Evolutionary conservation across 2,113 vertebrate species (phyloP).

Genomic region (Megaleporinus macrocephalus): DNA sequence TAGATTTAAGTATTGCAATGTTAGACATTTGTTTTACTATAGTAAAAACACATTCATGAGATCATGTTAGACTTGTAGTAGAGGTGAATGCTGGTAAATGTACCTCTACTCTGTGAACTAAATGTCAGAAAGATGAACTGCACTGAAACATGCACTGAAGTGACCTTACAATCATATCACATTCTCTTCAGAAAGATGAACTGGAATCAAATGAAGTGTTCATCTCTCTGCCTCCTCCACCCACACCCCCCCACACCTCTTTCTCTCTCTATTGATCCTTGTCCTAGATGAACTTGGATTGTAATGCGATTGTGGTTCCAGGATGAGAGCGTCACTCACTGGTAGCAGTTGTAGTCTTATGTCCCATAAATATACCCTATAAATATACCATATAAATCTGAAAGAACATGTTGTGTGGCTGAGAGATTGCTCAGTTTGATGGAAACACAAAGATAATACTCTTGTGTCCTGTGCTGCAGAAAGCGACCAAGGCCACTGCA

Average conservation of each 20-base stretch:
- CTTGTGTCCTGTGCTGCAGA: constrained; percentile 4
- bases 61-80: background rate
- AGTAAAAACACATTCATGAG: background rate
- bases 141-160: constrained; percentile 33
- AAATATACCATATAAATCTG: constrained; percentile 21
- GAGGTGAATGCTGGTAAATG: constrained; percentile 1
- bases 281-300: constrained; percentile 47
- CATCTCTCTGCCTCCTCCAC: constrained; percentile 15
- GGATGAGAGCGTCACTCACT: constrained; percentile 41
- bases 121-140: constrained; percentile 14
- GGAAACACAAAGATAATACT: constrained; percentile 25
- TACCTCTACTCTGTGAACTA: constrained; percentile 3
- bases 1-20: no score
- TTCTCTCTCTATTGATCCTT: constrained; percentile 40
- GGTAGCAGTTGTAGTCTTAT: constrained; percentile 29
- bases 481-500: constrained; percentile 31
- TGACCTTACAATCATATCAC: constrained; percentile 33
- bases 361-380: constrained; percentile 10
- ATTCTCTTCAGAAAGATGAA: constrained; percentile 29
- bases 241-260: background rate
- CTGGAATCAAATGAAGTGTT: constrained; percentile 44
- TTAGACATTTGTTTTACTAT: background rate
- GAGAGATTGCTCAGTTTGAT: constrained; percentile 5
- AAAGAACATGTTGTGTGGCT: constrained; percentile 10
- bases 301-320: constrained; percentile 52